Evolutionary conservation across 2,797 vertebrate genomes (phyloP).

Genomic region (Odontamblyopus lacepedii): DNA sequence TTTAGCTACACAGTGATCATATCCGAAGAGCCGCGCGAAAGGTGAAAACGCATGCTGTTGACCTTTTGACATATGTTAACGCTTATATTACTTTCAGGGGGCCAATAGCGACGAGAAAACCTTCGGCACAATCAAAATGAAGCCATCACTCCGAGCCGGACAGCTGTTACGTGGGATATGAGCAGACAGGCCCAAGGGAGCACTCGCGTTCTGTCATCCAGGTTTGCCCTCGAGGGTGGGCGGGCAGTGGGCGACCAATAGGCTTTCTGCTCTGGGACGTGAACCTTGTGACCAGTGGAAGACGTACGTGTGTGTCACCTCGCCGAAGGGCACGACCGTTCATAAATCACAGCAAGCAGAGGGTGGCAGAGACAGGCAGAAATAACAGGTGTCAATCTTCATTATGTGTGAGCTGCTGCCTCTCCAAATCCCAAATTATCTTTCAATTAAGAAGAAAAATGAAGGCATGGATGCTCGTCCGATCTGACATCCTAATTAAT

Average conservation of each 20-base stretch:
- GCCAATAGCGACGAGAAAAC: constrained; percentile 31
- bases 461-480: constrained; percentile 68
- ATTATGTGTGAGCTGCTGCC: constrained; percentile 73
- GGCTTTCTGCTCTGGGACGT: constrained; percentile 28
- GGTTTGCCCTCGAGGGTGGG: constrained; percentile 49
- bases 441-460: constrained; percentile 80
- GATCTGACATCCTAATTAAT: constrained; percentile 81
- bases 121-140: constrained; percentile 53
- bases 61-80: constrained; percentile 61
- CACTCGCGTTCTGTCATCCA: constrained; percentile 42
- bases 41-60: constrained; percentile 53
- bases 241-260: constrained; percentile 33
- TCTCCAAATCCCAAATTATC: constrained; percentile 79
- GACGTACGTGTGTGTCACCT: constrained; percentile 55
- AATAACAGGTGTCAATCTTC: constrained; percentile 82
- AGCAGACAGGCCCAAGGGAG: constrained; percentile 48
- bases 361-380: constrained; percentile 48
- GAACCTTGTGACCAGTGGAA: constrained; percentile 41
- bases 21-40: constrained; percentile 41
- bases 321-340: constrained; percentile 62
- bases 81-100: constrained; percentile 54
- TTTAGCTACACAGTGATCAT: constrained; percentile 44
- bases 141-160: constrained; percentile 63
- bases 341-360: constrained; percentile 45
- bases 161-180: constrained; percentile 57